phyloP scores from a whole-genome alignment of 2,888 invertebrate species.

The Anoplius nigerrimus region DNA sequence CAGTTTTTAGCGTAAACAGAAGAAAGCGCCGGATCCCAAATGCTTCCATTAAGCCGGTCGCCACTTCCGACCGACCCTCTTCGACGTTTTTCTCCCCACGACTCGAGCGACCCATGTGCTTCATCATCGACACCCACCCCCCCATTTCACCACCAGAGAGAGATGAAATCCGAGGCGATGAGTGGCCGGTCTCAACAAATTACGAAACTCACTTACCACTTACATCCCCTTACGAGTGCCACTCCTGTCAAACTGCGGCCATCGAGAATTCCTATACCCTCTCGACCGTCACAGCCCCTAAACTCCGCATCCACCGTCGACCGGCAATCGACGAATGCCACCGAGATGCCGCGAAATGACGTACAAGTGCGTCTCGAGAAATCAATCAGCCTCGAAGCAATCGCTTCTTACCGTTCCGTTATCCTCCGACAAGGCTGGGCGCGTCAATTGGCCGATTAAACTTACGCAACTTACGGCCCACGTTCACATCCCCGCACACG shows the following conservation, averaged over 20 bases:
- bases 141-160: neutral
- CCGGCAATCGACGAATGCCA: slow-evolving; percentile 15
- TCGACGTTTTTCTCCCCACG: slow-evolving; percentile 17
- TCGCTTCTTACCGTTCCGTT: neutral
- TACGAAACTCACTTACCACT: slow-evolving; percentile 59
- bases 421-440: slow-evolving; percentile 2
- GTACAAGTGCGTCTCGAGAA: slow-evolving; percentile 17
- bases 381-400: slow-evolving; percentile 19
- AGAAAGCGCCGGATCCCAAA: slow-evolving; percentile 14
- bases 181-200: slow-evolving; percentile 58
- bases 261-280: neutral
- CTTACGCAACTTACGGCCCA: slow-evolving; percentile 25
- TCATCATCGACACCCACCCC: no score
- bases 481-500: slow-evolving; percentile 17
- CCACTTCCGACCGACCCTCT: slow-evolving; percentile 1
- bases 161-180: slow-evolving; percentile 50
- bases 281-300: no score
- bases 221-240: slow-evolving; percentile 32
- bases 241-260: slow-evolving; percentile 18
- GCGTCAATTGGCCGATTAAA: slow-evolving; percentile 20
- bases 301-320: neutral
- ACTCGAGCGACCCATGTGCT: neutral
- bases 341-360: slow-evolving; percentile 3
- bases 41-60: slow-evolving; percentile 23
- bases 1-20: slow-evolving; percentile 34